Evolutionary conservation across 1,140 invertebrate genomes (phyloP).

Genomic region (Zaprionus inermis): DNA sequence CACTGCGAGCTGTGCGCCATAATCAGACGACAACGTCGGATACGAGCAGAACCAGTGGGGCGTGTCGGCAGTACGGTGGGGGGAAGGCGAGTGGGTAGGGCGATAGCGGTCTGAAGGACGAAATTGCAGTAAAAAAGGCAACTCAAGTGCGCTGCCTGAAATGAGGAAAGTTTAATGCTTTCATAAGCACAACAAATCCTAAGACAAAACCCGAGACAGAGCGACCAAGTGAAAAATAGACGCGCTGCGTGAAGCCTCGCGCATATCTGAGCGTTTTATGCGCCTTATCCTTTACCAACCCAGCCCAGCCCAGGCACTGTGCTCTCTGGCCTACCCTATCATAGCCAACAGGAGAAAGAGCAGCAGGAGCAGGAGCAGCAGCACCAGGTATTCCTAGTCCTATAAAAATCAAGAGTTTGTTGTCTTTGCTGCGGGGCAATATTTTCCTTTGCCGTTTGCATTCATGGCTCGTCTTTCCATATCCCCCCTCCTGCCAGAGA

Average conservation of each 20-base stretch:
- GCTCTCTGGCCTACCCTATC: not conserved
- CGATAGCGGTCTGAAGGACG: constrained; percentile 48
- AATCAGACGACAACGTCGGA: constrained; percentile 60
- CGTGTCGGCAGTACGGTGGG: not conserved
- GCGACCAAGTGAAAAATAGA: constrained; percentile 76
- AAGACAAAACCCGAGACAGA: constrained; percentile 58
- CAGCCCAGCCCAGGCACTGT: too few relatives aligned
- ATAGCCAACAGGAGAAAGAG: constrained; percentile 17
- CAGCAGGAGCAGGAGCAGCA: constrained; percentile 41
- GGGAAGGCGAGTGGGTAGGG: too few relatives aligned
- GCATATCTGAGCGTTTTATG: constrained; percentile 76
- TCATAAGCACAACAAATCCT: constrained; percentile 82
- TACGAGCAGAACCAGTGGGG: constrained; percentile 21
- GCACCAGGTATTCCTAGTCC: constrained; percentile 37
- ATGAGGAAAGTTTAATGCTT: constrained; percentile 83
- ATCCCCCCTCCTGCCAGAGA: constrained; percentile 6
- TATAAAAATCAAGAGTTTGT: constrained; percentile 83
- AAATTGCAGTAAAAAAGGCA: constrained; percentile 81
- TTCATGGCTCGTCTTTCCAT: constrained; percentile 39
- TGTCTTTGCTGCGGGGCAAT: constrained; percentile 78
- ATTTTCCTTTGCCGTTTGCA: constrained; percentile 68
- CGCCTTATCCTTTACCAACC: constrained; percentile 62
- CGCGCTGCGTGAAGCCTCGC: constrained; percentile 65
- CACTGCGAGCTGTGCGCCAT: constrained; percentile 59
- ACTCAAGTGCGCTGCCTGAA: constrained; percentile 79